A percentile compares a stretch with the other conserved stretches of the same genome.
Conservation (phyloP, 1,140 invertebrate species). For the Globodera rostochiensis region DNA sequence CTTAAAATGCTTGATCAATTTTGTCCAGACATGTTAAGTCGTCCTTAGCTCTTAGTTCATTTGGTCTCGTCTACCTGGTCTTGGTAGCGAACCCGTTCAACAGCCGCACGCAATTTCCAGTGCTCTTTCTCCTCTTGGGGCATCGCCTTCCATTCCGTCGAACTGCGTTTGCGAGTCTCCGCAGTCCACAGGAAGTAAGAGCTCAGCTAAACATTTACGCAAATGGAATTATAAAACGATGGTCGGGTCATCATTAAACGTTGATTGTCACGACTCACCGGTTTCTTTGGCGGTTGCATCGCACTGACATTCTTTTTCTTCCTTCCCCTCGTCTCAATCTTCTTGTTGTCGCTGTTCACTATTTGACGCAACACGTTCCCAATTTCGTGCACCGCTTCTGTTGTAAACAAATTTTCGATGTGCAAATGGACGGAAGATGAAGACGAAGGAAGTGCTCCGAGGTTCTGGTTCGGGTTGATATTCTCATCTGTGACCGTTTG, state of each 20-base stretch:
- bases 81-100: background rate
- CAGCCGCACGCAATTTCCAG: background rate
- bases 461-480: background rate
- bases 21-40: background rate
- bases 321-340: background rate
- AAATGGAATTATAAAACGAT: background rate
- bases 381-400: conserved; percentile 14
- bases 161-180: background rate
- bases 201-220: background rate
- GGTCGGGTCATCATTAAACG: background rate
- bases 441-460: background rate
- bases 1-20: background rate
- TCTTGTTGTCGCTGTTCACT: background rate
- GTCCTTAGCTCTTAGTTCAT: background rate
- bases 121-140: background rate
- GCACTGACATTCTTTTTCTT: background rate
- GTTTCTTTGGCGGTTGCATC: background rate
- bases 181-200: background rate
- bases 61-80: background rate
- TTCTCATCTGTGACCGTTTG: background rate
- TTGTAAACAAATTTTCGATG: conserved; percentile 9
- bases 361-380: conserved; percentile 9
- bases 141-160: background rate
- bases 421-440: conserved; percentile 4
- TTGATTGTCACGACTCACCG: background rate